Evolutionary conservation across 2,113 vertebrate genomes (phyloP), one percentile per base, ranked within the genome.

Genomic region (Meriones unguiculatus): DNA sequence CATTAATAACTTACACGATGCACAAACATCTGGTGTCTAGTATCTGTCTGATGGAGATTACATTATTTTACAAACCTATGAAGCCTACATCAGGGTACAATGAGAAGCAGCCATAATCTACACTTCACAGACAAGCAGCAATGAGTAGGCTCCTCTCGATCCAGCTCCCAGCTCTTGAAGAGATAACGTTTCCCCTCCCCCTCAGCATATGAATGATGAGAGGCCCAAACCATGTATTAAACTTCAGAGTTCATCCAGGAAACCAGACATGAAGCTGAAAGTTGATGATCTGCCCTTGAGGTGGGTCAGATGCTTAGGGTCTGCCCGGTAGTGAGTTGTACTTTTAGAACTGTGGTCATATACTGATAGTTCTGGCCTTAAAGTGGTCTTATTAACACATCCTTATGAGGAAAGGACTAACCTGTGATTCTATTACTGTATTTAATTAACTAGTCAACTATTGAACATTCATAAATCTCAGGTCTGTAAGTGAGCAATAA

Each of bases 361-460:
- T 64, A 46, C 30, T 41, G 54, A 64, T 91, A 41, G 92, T 95
- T 92, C 25, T 20, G 82, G 82, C 35, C 54, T 87, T 98, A 98
- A 98, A 98, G 85, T 93, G 89, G 90, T 28, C 95, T 98, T 98
- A 97, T 98, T 97, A 97, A 93, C 93, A 46, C 76, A 35, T 94
- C 87, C 89, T 94, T 97, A 89, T 62, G 81, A 93, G 96, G 92
- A 94, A 35, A 57, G 81, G n/a, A 92, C 95, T 98, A 96, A 98
- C 98, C 97, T 97, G 32, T 75, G 89, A 98, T 98, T 98, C 97
- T 94, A 69, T 87, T 96, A 93, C 96, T 0, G 0, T 97, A 96
- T 98, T 98, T 98, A 98, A 98, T 98, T 98, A 98, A 98, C 90
- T 89, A 98, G 91, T 96, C 97, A 96, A 59, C 84, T 30, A 13